These are phyloP conservation scores for Spatula versicolor DNA, from an alignment of 2,797 vertebrate genomes.

Conservation along the genomic window DNA sequence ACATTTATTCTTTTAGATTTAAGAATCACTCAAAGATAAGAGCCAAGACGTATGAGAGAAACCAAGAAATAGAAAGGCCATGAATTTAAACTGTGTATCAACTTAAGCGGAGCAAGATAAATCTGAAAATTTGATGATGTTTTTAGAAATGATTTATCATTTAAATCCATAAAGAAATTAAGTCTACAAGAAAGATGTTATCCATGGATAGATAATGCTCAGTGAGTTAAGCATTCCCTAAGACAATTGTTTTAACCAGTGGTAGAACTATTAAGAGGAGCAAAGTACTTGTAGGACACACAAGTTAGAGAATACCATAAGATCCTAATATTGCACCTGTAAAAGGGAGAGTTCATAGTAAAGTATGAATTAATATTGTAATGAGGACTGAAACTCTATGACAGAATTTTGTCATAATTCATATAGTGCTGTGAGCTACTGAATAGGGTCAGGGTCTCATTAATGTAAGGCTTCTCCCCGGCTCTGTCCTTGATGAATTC, in stretches of 20 bases:
- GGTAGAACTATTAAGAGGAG: background rate
- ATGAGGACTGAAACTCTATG: background rate
- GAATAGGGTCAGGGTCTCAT: background rate
- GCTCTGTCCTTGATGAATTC: background rate
- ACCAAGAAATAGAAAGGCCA: background rate
- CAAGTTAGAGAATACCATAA: background rate
- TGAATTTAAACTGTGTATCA: slow-evolving; percentile 76
- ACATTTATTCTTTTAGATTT: slow-evolving; percentile 60
- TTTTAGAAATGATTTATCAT: slow-evolving; percentile 83
- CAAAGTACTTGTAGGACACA: background rate
- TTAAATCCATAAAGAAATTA: slow-evolving; percentile 80
- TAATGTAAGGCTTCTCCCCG: background rate
- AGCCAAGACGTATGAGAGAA: accelerated
- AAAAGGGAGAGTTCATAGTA: background rate
- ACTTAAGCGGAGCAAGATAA: slow-evolving; percentile 74
- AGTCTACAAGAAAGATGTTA: slow-evolving; percentile 76
- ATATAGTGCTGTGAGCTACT: background rate
- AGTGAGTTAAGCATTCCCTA: background rate
- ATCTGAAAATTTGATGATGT: slow-evolving; percentile 81
- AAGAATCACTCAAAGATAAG: background rate
- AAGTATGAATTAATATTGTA: background rate
- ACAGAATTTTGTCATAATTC: background rate
- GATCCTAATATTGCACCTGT: background rate
- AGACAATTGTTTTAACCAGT: background rate
- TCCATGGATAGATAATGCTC: slow-evolving; percentile 56